These are phyloP conservation scores for Perithous albicinctus DNA, from an alignment of 2,888 invertebrate species.

Conservation along the genomic window DNA sequence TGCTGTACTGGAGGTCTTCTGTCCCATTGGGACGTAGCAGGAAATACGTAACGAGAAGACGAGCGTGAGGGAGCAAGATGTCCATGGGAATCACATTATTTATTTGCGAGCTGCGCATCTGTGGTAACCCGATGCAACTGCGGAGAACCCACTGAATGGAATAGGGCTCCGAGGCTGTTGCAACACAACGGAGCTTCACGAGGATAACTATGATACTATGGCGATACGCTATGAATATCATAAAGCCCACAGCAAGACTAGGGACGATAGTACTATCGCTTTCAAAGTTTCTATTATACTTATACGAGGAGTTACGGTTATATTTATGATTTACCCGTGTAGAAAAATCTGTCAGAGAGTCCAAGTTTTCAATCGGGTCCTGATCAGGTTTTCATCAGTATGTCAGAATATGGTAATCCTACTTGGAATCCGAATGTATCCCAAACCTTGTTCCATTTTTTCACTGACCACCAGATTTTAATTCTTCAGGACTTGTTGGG, in stretches of 20 bases:
- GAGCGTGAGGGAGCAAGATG: constrained; percentile 2
- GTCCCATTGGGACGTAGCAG: constrained; percentile 61
- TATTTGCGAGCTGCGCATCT: constrained; percentile 21
- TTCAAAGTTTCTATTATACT: not conserved
- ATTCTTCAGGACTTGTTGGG: no score
- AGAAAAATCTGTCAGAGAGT: no score
- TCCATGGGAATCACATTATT: constrained; percentile 50
- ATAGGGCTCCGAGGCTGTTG: not conserved
- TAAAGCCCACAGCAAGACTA: not conserved
- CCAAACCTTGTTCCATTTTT: no score
- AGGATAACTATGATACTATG: not conserved
- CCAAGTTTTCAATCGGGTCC: no score
- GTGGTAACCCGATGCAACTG: not conserved
- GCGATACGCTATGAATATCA: constrained; percentile 3
- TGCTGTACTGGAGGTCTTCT: constrained; percentile 29
- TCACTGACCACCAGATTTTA: no score
- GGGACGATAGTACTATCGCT: not conserved
- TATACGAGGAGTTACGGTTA: not conserved
- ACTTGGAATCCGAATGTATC: no score
- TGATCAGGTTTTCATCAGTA: no score
- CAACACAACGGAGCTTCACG: not conserved
- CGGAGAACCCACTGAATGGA: not conserved
- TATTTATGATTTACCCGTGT: not conserved
- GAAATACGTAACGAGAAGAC: constrained; percentile 46
- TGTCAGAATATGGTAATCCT: no score